These are phyloP conservation scores for Eristalinus aeneus DNA, from an alignment of 2,888 invertebrate genomes.

Conservation along the genomic window DNA sequence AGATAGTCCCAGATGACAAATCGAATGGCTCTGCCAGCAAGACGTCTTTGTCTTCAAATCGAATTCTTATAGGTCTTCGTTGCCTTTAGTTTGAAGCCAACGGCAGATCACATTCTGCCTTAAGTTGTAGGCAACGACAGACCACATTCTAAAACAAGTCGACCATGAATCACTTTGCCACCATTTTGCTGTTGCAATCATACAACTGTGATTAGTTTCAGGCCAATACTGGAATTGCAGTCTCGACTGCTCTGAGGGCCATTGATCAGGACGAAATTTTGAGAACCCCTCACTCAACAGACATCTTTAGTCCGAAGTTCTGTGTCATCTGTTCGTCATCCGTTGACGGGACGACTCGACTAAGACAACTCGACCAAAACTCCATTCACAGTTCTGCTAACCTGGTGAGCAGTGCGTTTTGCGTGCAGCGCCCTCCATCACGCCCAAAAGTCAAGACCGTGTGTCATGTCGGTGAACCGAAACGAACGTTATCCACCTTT, in stretches of 20 bases:
- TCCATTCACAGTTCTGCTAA: not conserved
- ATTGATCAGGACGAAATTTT: not conserved
- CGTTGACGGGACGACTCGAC: not conserved
- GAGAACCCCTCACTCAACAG: not conserved
- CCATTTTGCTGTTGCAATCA: not conserved
- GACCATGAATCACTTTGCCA: not conserved
- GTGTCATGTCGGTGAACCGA: slow-evolving; percentile 58
- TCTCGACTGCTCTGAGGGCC: not conserved
- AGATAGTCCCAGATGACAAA: not conserved
- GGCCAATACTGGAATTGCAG: not conserved
- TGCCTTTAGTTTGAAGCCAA: no score
- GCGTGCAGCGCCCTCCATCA: not conserved
- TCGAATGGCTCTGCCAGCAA: not conserved
- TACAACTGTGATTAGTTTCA: not conserved
- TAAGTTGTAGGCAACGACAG: no score
- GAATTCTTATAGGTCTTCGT: not conserved
- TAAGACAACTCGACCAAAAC: not conserved
- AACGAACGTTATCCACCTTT: slow-evolving; percentile 58
- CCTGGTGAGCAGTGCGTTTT: not conserved
- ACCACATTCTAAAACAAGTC: no score
- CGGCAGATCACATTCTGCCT: no score
- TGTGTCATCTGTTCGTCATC: not conserved
- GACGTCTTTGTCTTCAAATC: not conserved
- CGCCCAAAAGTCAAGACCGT: slow-evolving; percentile 3
- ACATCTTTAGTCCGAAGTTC: not conserved